Base-by-base conservation (phyloP, 2,113 vertebrate genomes). In the Sturnus vulgaris region DNA sequence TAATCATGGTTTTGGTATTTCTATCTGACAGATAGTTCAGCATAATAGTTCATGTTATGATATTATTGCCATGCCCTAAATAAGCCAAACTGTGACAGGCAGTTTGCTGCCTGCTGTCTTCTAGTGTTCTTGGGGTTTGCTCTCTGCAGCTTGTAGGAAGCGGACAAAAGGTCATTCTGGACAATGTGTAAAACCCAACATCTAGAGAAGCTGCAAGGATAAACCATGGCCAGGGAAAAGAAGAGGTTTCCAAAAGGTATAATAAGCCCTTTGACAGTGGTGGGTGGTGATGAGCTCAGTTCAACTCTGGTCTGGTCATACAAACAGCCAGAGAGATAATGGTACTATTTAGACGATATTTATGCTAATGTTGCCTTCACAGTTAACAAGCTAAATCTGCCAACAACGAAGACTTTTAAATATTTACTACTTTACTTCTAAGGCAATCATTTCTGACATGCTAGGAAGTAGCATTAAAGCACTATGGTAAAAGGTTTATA, bases 391-490 rank as follows among this genome's bases (percentile, higher is more conserved):
- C 85, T 93, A 93, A 95, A 91, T 90, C 79, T 95, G 85, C 78
- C 73, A 95, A 75, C 76, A 90, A 76, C 3, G 5, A 92, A 82
- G 82, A 81, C 75, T 94, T 95, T 96, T 71, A 83, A 95, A 93
- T 96, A 94, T 95, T 97, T 95, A 91, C 83, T 93, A 84, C 78
- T 91, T 90, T 92, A 31, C 64, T 97, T 91, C 87, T 93, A 94
- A 94, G 68, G 92, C 82, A 93, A 76, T 96, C 9, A 88, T 88
- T 97, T 95, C 71, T 97, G 95, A 95, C 95, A 96, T 96, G 78
- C 71, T 93, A 91, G 69, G 86, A 95, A 92, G 81, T 57, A 86
- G 47, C 71, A 91, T 86, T 96, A 96, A 96, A 95, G 60, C 49
- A 73, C 46, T 85, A 40, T 79, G 79, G 82, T 86, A 96, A 95